Evolutionary conservation across 2,113 vertebrate species (phyloP).

Genomic region (Phalacrocorax pelagicus): DNA sequence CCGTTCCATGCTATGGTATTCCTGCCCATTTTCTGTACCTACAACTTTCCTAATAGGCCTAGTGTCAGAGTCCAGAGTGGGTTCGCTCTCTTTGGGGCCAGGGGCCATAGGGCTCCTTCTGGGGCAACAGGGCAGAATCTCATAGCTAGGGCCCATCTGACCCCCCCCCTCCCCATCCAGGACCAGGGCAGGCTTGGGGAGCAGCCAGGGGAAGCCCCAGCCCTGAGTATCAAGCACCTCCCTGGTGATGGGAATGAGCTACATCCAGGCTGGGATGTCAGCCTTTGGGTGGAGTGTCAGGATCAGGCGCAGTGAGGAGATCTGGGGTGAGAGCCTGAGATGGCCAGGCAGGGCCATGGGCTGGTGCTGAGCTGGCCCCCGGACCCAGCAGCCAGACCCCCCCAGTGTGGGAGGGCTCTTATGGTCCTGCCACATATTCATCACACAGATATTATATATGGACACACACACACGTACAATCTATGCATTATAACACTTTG

Average conservation of each 20-base stretch:
- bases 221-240: neutral
- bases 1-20: too few relatives aligned
- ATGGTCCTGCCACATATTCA: neutral
- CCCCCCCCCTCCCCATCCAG: neutral
- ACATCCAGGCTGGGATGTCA: neutral
- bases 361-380: neutral
- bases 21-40: neutral
- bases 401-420: fast-evolving
- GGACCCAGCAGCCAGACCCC: neutral
- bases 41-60: neutral
- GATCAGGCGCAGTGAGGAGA: neutral
- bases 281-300: neutral
- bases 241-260: neutral
- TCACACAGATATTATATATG: neutral
- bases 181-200: neutral
- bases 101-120: neutral
- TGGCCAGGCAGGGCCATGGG: neutral
- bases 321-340: neutral
- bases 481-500: neutral
- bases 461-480: neutral
- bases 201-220: neutral
- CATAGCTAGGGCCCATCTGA: neutral
- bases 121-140: neutral
- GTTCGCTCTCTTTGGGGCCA: neutral
- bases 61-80: neutral